Percentiles rank a stretch among this genome's conserved stretches.
Evolutionary conservation across 2,888 invertebrate genomes (phyloP).

Genomic region (Ectemnius lituratus): DNA sequence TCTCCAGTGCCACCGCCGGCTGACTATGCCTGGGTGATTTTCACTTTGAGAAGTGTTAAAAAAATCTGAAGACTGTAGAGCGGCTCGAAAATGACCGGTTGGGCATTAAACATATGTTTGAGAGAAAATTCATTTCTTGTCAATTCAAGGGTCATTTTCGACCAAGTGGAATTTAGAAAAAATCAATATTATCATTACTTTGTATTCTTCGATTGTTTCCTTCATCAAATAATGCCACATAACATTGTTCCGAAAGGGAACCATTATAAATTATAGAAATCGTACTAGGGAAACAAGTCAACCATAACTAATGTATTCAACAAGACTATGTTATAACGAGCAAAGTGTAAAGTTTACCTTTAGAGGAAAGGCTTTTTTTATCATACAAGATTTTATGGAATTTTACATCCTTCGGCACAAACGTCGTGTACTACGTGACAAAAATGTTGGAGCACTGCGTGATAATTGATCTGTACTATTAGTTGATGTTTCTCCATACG

Average conservation of each 20-base stretch:
- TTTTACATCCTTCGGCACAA: background rate
- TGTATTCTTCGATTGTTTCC: too few relatives aligned
- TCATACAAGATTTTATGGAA: too few relatives aligned
- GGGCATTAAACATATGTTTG: background rate
- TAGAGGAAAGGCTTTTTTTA: background rate
- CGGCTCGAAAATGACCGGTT: background rate
- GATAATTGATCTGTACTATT: slow-evolving; percentile 4
- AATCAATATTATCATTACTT: too few relatives aligned
- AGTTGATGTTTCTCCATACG: slow-evolving; percentile 13
- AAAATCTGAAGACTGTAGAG: background rate
- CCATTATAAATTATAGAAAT: too few relatives aligned
- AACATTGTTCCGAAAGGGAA: too few relatives aligned
- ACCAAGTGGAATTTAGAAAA: too few relatives aligned
- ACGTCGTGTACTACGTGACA: background rate
- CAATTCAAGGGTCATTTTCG: too few relatives aligned
- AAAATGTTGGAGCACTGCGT: background rate
- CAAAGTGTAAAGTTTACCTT: background rate
- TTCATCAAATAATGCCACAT: too few relatives aligned
- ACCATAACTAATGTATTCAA: too few relatives aligned
- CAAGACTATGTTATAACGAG: too few relatives aligned
- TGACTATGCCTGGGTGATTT: background rate
- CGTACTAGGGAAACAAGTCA: too few relatives aligned
- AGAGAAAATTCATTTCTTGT: background rate
- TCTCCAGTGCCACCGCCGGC: background rate
- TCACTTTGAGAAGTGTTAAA: background rate